Evolutionary conservation across 1,140 invertebrate genomes (phyloP).

Genomic region (Hypothenemus hampei): DNA sequence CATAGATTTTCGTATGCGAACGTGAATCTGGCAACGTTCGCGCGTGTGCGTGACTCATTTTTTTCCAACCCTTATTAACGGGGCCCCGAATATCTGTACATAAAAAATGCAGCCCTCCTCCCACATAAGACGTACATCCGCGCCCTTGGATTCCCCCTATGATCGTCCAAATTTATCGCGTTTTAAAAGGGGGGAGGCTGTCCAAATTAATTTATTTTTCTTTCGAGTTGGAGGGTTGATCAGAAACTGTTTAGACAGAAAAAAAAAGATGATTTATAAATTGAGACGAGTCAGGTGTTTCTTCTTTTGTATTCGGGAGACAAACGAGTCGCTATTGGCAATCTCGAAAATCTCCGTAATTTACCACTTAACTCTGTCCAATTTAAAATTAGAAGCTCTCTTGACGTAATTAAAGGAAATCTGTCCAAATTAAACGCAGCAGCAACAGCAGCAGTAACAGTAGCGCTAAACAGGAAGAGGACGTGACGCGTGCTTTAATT

Average conservation of each 20-base stretch:
- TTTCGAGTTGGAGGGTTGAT: constrained; percentile 3
- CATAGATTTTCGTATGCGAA: no score
- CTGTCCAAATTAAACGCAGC: constrained; percentile 33
- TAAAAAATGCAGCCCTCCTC: constrained; percentile 42
- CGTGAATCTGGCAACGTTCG: no score
- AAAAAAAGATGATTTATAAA: no score
- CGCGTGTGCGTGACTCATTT: constrained; percentile 41
- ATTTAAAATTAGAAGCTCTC: constrained; percentile 3
- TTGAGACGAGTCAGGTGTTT: no score
- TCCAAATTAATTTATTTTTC: constrained; percentile 37
- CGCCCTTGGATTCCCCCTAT: no score
- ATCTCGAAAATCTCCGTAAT: neutral
- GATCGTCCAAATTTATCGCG: constrained; percentile 37
- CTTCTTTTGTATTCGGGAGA: no score
- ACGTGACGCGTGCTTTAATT: constrained; percentile 42
- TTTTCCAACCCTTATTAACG: constrained; percentile 38
- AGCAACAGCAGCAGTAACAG: no score
- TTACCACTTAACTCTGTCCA: neutral
- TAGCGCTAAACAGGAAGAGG: constrained; percentile 39
- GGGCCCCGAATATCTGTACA: constrained; percentile 40
- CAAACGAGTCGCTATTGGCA: neutral
- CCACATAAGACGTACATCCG: constrained; percentile 20
- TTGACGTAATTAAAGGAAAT: constrained; percentile 26
- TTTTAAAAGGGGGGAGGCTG: constrained; percentile 30
- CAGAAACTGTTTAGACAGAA: no score